A percentile compares a stretch with the other conserved stretches of the same genome.
Evolutionary conservation across 2,797 vertebrate genomes (phyloP).

Genomic region (Coracias cyanogaster): DNA sequence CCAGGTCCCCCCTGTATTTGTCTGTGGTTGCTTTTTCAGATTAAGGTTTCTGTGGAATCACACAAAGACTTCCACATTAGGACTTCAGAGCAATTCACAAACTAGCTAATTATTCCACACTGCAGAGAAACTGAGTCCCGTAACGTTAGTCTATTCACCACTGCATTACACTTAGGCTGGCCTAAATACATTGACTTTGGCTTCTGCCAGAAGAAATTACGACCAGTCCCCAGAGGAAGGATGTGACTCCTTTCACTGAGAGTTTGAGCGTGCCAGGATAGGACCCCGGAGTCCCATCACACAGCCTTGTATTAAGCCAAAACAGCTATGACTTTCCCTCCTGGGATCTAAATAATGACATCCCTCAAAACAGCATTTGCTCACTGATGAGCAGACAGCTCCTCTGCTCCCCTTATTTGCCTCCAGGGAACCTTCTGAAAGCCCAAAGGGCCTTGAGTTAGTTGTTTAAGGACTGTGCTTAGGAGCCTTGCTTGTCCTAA

Average conservation of each 20-base stretch:
- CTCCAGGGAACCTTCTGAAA: constrained; percentile 20
- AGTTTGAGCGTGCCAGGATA: not conserved
- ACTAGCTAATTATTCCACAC: not conserved
- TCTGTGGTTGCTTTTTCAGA: not conserved
- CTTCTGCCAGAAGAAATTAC: not conserved
- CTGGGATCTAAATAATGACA: constrained; percentile 41
- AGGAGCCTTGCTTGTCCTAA: not conserved
- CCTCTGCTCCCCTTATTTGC: not conserved
- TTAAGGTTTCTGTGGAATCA: not conserved
- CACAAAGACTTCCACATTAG: not conserved
- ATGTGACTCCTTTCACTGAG: not conserved
- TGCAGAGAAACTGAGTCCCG: not conserved
- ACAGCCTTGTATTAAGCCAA: not conserved
- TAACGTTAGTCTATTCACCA: not conserved
- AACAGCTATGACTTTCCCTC: not conserved
- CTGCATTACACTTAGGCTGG: not conserved
- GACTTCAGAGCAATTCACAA: not conserved
- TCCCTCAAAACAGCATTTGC: constrained; percentile 23
- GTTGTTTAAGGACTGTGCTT: not conserved
- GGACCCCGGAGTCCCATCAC: constrained; percentile 17
- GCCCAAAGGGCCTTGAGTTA: not conserved
- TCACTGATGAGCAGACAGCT: constrained; percentile 14
- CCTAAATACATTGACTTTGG: not conserved
- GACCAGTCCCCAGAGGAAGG: not conserved
- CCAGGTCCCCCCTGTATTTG: not conserved